Base-by-base conservation (phyloP, 1,140 invertebrate species). In the Agrilus planipennis region DNA sequence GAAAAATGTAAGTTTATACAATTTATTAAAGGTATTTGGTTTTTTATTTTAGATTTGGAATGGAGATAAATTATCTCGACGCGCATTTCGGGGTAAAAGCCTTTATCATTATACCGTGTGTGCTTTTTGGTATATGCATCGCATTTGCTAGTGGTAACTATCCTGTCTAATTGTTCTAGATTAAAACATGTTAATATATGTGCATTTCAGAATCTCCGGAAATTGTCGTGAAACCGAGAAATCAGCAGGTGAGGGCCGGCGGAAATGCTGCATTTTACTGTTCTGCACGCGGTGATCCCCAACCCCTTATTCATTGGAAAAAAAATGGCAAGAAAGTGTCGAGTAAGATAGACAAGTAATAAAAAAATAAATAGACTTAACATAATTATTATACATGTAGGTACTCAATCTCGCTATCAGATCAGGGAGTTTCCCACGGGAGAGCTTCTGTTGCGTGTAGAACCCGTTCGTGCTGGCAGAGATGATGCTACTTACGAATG, bases 401-500 rank as follows among this genome's bases (percentile, higher is more conserved):
- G 67, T 61, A 74, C 78, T 54, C 79, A 84, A 67, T 73, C 78
- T 19, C 75, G 84, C 21, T 87, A 85, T 61, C 68, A 74, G 57
- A 74, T 82, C 19, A 75, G 76, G 30, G 70, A 73, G 29, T 79
- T 76, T 62, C 58, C 65, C 3, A 69, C 71, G 39, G 86, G 87
- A 36, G 77, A 82, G 29, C 84, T 87, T 16, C 75, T 94, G 45
- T 72, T 98, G 18, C 70, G 93, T 45, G 96, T 98, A 50, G 90
- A 96, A 56, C 88, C 89, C 0, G 89, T 92, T 9, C 76, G 83
- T 43, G 68, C 76, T 12, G 69, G 68, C 11, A 75, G 89, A 38
- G 89, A 95, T 61, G 87, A 92, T 60, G 82, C 86, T 20, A 79
- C 75, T 1, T 97, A 94, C 67, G 92, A 96, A 62, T 98, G 94